Evolutionary conservation across 2,797 vertebrate genomes (phyloP), one percentile per base, ranked within the genome.

Genomic region (Eutrigla gurnardus): DNA sequence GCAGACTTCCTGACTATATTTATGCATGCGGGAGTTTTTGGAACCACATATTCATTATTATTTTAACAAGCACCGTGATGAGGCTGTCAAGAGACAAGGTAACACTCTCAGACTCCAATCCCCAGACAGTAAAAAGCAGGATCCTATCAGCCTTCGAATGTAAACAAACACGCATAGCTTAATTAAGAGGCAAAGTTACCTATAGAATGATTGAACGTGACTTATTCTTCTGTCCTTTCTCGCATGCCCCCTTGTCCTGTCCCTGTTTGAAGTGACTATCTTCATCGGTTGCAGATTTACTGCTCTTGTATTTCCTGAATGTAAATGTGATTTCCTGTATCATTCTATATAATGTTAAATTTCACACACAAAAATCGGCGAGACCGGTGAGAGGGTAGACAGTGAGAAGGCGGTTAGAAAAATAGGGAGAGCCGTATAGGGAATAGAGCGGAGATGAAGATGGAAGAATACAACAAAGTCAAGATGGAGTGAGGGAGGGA

Each of bases 401-500:
- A 63, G 67, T 17, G 18, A 79, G 70, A 59, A 14, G 11, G 37
- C 43, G 6, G 54, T 43, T 67, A 10, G 25, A 55, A 63, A 57
- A 65, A 43, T 14, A 61, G 37, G 58, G 2, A 50, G 49, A 78
- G 67, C n/a, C 42, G 11, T 65, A 15, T 37, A 39, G 66, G 71
- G 55, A 64, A 60, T 14, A 52, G 18, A 68, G 33, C 4, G 13
- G 46, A 80, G 60, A 82, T 53, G 52, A 55, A 65, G 69, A 77
- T 60, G 63, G 60, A 83, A 42, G 47, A 59, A 18, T 65, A 33
- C 57, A 82, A 78, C 47, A 69, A 74, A 80, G 65, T 78, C 33
- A 50, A 62, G 73, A 76, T 68, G 68, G 69, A 83, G 40, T 70
- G 67, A 60, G 33, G 35, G 32, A 60, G 33, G 35, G 32, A 74